Conservation (phyloP, 2,888 invertebrate genomes). For the Metallyticus violacea region DNA sequence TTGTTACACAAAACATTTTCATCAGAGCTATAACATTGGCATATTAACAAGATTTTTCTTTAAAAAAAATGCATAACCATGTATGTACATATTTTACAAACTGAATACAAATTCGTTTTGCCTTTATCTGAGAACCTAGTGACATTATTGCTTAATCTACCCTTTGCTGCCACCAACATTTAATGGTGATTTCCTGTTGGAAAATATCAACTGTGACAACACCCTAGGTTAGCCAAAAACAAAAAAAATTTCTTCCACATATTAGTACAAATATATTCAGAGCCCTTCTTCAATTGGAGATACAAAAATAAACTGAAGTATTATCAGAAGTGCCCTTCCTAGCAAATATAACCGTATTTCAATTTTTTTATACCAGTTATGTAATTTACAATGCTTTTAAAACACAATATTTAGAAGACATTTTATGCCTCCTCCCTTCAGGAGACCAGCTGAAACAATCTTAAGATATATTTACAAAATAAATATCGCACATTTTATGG, state of each 20-base stretch:
- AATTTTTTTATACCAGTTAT: background rate
- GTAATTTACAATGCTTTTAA: background rate
- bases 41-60: constrained; percentile 27
- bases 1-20: constrained; percentile 23
- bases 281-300: background rate
- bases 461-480: background rate
- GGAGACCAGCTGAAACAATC: background rate
- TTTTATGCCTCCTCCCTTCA: background rate
- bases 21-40: constrained; percentile 11
- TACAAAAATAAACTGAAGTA: background rate
- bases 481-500: background rate
- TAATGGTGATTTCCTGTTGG: constrained; percentile 3
- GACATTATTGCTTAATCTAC: constrained; percentile 18
- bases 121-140: constrained; percentile 25
- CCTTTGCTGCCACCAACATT: constrained; percentile 21
- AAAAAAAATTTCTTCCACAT: background rate
- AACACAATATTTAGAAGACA: too few species aligned
- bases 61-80: constrained; percentile 29
- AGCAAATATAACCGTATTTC: background rate
- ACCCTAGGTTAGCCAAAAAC: constrained; percentile 3
- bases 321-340: background rate
- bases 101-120: constrained; percentile 28
- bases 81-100: constrained; percentile 32
- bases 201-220: background rate
- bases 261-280: background rate